Percentiles rank a stretch among this genome's conserved stretches.
Evolutionary conservation across 2,113 vertebrate species (phyloP).

Genomic region (Acrocephalus kingi): DNA sequence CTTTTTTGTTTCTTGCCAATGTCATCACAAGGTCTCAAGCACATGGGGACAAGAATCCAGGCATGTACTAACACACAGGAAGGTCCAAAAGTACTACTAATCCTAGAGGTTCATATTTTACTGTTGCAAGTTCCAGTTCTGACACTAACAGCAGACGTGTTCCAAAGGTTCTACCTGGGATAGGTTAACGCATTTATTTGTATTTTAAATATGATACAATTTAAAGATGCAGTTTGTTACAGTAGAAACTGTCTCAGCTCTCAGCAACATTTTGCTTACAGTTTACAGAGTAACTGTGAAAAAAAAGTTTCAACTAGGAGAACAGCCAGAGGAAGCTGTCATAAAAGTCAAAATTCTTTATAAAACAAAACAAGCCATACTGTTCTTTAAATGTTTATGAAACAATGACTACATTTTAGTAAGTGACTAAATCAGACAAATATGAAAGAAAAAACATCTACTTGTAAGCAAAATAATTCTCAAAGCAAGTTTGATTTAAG

Average conservation of each 20-base stretch:
- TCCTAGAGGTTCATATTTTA: neutral
- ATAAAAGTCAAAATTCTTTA: neutral
- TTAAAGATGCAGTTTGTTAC: neutral
- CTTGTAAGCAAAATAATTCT: neutral
- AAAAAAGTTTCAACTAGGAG: neutral
- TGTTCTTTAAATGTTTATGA: neutral
- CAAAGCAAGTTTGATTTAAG: neutral
- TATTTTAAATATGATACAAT: neutral
- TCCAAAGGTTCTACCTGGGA: neutral
- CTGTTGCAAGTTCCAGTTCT: neutral
- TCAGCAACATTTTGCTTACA: neutral
- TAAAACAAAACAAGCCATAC: neutral
- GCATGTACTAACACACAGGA: fast-evolving
- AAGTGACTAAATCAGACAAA: neutral
- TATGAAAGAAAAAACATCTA: neutral
- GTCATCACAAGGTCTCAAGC: neutral
- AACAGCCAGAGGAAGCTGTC: neutral
- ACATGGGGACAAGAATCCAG: neutral
- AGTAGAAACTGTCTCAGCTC: neutral
- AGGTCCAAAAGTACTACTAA: neutral
- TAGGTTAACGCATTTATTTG: neutral
- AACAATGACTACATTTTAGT: neutral
- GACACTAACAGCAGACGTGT: neutral
- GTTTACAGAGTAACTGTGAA: neutral
- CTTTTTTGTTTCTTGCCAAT: neutral